Conservation (phyloP, 2,888 invertebrate genomes). For the Atrina japonica region DNA sequence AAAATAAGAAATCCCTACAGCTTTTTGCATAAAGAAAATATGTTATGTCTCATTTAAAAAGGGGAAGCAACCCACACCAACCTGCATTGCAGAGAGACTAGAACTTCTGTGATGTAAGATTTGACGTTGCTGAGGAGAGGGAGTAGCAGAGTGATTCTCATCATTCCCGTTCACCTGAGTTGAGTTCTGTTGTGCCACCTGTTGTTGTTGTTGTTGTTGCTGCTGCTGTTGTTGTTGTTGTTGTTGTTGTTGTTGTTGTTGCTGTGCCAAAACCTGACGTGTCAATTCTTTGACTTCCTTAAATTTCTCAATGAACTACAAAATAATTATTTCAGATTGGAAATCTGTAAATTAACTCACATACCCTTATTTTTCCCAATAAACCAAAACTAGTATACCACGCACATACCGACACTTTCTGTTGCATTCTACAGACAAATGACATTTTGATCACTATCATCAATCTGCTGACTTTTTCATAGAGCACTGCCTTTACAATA, state of each 20-base stretch:
- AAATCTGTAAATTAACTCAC: too few species aligned
- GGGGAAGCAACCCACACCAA: slow-evolving; percentile 40
- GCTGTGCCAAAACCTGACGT: slow-evolving; percentile 78
- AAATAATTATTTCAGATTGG: slow-evolving; percentile 34
- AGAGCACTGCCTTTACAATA: too few species aligned
- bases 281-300: slow-evolving; percentile 98
- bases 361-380: too few species aligned
- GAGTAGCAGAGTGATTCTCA: slow-evolving; percentile 56
- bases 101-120: slow-evolving; percentile 71
- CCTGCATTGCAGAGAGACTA: slow-evolving; percentile 74
- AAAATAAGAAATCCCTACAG: too few species aligned
- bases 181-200: slow-evolving; percentile 6
- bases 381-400: too few species aligned
- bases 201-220: background rate
- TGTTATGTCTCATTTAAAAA: too few species aligned
- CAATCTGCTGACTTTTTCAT: too few species aligned
- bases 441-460: too few species aligned
- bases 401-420: background rate
- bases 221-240: slow-evolving; percentile 18
- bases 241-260: slow-evolving; percentile 15
- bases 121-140: slow-evolving; percentile 50
- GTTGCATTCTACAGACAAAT: too few species aligned
- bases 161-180: slow-evolving; percentile 62
- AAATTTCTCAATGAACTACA: slow-evolving; percentile 97
- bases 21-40: too few species aligned